Percentiles rank a stretch among this genome's conserved stretches.
phyloP scores from a whole-genome alignment of 1,140 invertebrate genomes.

The Asbolus verrucosus region DNA sequence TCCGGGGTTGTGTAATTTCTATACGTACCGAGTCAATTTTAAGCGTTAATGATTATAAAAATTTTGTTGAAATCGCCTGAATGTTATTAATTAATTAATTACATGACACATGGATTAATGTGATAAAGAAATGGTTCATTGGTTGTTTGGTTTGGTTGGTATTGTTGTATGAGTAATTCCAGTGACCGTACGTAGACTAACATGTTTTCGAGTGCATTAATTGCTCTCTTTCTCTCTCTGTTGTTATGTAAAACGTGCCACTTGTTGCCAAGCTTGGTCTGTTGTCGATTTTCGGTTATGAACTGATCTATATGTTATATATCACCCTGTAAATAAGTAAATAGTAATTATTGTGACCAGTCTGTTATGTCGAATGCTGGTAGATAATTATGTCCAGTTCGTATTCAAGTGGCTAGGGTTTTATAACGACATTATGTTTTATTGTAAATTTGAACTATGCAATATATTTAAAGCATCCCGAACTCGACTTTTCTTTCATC shows the following conservation, averaged over 20 bases:
- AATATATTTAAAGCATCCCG: constrained; percentile 57
- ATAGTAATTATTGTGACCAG: constrained; percentile 49
- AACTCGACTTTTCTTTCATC: constrained; percentile 36
- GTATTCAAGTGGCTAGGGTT: constrained; percentile 52
- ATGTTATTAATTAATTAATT: constrained; percentile 48
- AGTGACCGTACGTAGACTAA: constrained; percentile 54
- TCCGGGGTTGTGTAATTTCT: constrained; percentile 58
- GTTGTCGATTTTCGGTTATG: constrained; percentile 41
- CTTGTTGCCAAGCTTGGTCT: constrained; percentile 42
- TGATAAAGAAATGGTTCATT: constrained; percentile 55
- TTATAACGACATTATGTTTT: constrained; percentile 54
- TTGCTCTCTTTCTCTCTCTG: constrained; percentile 50
- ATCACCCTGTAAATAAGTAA: constrained; percentile 39
- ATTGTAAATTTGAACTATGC: constrained; percentile 56
- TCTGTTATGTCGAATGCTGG: constrained; percentile 47
- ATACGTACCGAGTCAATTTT: constrained; percentile 53
- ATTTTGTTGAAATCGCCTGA: constrained; percentile 36
- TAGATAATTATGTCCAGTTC: constrained; percentile 48
- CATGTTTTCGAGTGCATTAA: constrained; percentile 49
- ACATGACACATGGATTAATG: constrained; percentile 58
- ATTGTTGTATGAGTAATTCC: constrained; percentile 52
- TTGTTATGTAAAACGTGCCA: constrained; percentile 45
- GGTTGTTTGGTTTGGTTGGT: constrained; percentile 54
- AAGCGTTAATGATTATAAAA: constrained; percentile 44
- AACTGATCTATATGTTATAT: constrained; percentile 45